Evolutionary conservation across 1,140 invertebrate species (phyloP).

Genomic region (Drosophila takahashii): DNA sequence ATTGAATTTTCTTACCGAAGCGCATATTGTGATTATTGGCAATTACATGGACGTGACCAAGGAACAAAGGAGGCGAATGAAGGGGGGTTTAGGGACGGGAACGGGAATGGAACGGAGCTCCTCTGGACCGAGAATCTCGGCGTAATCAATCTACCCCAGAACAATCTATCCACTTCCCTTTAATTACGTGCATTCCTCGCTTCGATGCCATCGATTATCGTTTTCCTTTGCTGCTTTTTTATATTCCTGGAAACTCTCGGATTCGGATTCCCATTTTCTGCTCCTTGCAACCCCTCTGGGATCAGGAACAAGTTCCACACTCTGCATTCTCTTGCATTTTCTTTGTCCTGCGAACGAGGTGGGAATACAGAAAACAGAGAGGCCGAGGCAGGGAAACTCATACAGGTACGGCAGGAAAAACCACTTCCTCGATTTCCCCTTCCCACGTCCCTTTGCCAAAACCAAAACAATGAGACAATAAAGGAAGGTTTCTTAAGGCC

Average conservation of each 20-base stretch:
- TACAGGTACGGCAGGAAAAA: conserved; percentile 66
- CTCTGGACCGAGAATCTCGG: conserved; percentile 3
- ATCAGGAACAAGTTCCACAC: conserved; percentile 71
- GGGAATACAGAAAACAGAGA: not conserved
- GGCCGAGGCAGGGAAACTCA: conserved; percentile 17
- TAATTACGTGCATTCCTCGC: conserved; percentile 48
- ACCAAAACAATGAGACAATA: conserved; percentile 34
- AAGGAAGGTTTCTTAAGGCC: not conserved
- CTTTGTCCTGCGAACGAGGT: conserved; percentile 38
- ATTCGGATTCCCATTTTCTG: conserved; percentile 16
- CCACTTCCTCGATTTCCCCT: conserved; percentile 52
- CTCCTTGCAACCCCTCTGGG: conserved; percentile 41
- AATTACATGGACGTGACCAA: conserved; percentile 73
- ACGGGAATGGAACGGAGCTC: not conserved
- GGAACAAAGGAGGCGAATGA: conserved; percentile 36
- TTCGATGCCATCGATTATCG: conserved; percentile 44
- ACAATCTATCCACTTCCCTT: conserved; percentile 36
- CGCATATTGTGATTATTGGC: conserved; percentile 67
- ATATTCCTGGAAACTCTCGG: conserved; percentile 37
- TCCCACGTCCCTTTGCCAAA: conserved; percentile 47
- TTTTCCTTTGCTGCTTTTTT: conserved; percentile 23
- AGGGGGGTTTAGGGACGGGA: too few species aligned
- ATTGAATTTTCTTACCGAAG: conserved; percentile 55
- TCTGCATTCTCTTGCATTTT: conserved; percentile 48
- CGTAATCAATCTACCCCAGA: conserved; percentile 40